Evolutionary conservation across 30 jellyfish, hydroid and myxozoan species (phyloP).

Genomic region (Hydractinia echinata): DNA sequence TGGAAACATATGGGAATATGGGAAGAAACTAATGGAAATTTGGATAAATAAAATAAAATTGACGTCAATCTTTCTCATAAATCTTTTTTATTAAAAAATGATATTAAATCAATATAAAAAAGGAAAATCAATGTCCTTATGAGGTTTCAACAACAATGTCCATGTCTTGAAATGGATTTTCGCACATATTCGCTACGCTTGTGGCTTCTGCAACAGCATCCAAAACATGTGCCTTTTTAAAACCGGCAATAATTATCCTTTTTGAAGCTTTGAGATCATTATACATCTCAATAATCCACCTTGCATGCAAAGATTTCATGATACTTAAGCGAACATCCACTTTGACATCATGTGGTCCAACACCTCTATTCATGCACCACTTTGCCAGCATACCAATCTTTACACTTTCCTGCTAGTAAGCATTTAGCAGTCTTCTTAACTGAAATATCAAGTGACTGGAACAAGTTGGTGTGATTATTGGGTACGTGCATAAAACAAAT

Average conservation of each 20-base stretch:
- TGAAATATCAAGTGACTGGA: constrained; percentile 34
- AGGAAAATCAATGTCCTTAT: too few species aligned
- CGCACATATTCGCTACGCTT: neutral
- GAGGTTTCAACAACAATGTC: too few species aligned
- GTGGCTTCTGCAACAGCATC: neutral
- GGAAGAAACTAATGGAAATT: too few species aligned
- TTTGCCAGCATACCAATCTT: constrained; percentile 19
- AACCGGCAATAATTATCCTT: neutral
- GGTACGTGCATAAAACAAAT: constrained; percentile 15
- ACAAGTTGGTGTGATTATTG: constrained; percentile 22
- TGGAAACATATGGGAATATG: too few species aligned
- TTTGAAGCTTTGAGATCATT: neutral
- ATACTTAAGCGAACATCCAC: neutral
- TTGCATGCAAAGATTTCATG: neutral
- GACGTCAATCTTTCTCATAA: too few species aligned
- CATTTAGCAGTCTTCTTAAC: constrained; percentile 30
- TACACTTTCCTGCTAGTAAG: constrained; percentile 11
- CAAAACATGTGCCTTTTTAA: neutral
- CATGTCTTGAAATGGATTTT: neutral
- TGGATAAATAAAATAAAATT: too few species aligned
- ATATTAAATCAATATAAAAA: too few species aligned
- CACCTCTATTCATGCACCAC: constrained; percentile 8
- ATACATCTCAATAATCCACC: neutral
- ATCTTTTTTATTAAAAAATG: too few species aligned
- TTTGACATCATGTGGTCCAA: constrained; percentile 4